Percentiles rank a stretch among this genome's conserved stretches.
These are phyloP conservation scores for Vollenhovia emeryi DNA, from an alignment of 1,140 invertebrate genomes.

Conservation along the genomic window DNA sequence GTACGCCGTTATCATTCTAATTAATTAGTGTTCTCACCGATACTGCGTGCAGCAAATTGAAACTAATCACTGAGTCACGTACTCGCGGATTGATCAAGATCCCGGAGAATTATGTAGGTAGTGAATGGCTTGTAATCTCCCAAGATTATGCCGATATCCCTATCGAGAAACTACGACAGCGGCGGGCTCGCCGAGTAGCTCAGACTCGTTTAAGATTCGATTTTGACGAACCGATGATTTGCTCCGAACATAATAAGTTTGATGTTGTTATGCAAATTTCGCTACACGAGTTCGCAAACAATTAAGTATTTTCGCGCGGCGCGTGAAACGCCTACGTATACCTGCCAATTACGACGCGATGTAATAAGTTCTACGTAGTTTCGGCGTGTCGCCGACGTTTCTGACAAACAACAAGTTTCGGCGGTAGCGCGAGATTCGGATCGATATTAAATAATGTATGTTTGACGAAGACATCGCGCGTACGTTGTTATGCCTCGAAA, in stretches of 20 bases:
- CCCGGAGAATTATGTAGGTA: conserved; percentile 26
- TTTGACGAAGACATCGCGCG: neutral
- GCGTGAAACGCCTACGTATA: conserved; percentile 39
- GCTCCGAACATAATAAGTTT: conserved; percentile 65
- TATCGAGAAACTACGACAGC: conserved; percentile 21
- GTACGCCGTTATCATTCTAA: neutral
- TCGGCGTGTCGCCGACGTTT: neutral
- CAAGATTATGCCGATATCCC: conserved; percentile 51
- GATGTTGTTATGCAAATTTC: conserved; percentile 72
- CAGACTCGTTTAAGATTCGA: conserved; percentile 46
- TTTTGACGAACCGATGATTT: conserved; percentile 63
- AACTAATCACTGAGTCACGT: conserved; percentile 43
- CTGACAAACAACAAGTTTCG: conserved; percentile 55
- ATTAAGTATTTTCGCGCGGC: conserved; percentile 65
- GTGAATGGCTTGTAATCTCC: conserved; percentile 44
- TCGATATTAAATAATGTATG: conserved; percentile 11
- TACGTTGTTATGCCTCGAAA: neutral
- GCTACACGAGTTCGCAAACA: conserved; percentile 70
- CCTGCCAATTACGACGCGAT: conserved; percentile 34
- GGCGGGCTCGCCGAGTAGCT: neutral
- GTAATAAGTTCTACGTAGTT: conserved; percentile 66
- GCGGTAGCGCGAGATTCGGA: neutral
- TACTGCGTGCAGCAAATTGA: conserved; percentile 35
- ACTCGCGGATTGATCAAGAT: conserved; percentile 33
- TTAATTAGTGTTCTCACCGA: conserved; percentile 15